These are phyloP conservation scores for Candoia aspera DNA, from an alignment of 2,113 vertebrate genomes.

Conservation along the genomic window DNA sequence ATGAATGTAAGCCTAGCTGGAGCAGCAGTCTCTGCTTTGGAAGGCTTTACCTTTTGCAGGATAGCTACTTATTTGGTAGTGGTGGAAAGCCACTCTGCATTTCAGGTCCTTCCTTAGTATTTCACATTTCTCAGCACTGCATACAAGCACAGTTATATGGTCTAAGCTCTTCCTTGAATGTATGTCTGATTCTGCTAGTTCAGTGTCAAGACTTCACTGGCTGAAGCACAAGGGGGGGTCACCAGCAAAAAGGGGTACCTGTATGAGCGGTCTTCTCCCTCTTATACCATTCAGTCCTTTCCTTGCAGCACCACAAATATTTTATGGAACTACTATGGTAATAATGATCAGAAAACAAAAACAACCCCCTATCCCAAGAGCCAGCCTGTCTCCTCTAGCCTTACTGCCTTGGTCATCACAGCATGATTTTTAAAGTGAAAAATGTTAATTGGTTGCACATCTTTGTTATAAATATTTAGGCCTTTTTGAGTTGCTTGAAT, in stretches of 20 bases:
- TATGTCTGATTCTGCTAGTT: background rate
- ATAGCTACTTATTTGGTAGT: background rate
- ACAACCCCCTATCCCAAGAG: background rate
- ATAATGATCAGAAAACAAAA: background rate
- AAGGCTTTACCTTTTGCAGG: background rate
- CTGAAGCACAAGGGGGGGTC: background rate
- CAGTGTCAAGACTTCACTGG: background rate
- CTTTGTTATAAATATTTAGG: background rate
- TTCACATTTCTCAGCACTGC: background rate
- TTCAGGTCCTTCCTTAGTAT: background rate
- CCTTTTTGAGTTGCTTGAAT: background rate
- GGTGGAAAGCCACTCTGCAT: background rate
- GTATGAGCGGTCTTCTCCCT: background rate
- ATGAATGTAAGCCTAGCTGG: background rate
- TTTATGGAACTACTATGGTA: background rate
- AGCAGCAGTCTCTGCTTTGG: background rate
- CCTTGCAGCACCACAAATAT: background rate
- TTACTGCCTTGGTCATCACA: background rate
- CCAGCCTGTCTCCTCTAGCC: background rate
- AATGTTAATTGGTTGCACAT: background rate
- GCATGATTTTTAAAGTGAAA: background rate
- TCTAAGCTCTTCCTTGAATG: background rate
- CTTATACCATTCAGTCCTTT: background rate
- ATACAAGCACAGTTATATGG: background rate
- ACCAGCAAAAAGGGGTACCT: background rate